Conservation (phyloP, 1,140 invertebrate species). For the Leguminivora glycinivorella region DNA sequence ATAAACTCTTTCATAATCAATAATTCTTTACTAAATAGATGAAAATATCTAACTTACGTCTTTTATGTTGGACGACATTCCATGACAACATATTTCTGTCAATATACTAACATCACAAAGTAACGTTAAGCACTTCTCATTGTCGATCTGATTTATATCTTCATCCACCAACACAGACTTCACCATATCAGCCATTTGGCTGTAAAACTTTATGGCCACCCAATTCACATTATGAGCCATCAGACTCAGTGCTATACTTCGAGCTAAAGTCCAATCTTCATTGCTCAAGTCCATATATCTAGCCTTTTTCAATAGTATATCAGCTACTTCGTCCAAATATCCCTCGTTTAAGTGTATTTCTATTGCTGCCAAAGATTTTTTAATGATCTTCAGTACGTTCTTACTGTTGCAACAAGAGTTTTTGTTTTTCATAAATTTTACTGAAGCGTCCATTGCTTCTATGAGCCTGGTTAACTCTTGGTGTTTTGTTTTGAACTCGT, state of each 20-base stretch:
- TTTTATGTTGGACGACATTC: conserved; percentile 72
- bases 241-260: conserved; percentile 68
- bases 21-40: conserved; percentile 38
- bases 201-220: conserved; percentile 60
- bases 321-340: conserved; percentile 65
- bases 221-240: conserved; percentile 71
- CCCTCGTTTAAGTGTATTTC: conserved; percentile 75
- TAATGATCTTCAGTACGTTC: conserved; percentile 60
- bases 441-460: conserved; percentile 72
- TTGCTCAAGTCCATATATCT: conserved; percentile 59
- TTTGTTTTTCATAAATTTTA: conserved; percentile 68
- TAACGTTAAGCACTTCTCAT: conserved; percentile 72
- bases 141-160: conserved; percentile 47
- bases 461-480: conserved; percentile 71
- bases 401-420: conserved; percentile 44
- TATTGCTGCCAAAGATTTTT: conserved; percentile 70
- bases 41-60: conserved; percentile 45
- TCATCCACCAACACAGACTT: conserved; percentile 61
- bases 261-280: conserved; percentile 57
- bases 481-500: conserved; percentile 72
- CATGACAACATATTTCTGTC: conserved; percentile 83
- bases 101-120: conserved; percentile 79
- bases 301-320: conserved; percentile 64
- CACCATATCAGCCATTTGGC: conserved; percentile 54
- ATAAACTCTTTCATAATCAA: too few relatives aligned